Evolutionary conservation across 2,888 invertebrate species (phyloP).

Genomic region (Palloptera scutellata): DNA sequence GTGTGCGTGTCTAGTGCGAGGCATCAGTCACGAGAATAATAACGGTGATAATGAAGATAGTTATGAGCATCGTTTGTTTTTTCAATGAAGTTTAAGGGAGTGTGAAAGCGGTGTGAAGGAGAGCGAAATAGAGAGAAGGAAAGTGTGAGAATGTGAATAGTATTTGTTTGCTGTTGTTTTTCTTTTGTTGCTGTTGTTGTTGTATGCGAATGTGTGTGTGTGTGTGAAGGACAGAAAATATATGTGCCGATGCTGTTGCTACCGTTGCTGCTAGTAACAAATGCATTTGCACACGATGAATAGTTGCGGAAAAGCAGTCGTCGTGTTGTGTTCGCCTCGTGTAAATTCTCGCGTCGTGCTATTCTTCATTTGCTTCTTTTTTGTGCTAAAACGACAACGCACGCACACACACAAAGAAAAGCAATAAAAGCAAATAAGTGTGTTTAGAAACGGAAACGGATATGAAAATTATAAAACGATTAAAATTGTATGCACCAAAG

Average conservation of each 20-base stretch:
- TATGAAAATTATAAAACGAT: not conserved
- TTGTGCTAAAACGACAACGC: no score
- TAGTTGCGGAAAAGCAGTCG: no score
- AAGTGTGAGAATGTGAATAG: not conserved
- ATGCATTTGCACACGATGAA: no score
- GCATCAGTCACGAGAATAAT: no score
- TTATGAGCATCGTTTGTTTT: no score
- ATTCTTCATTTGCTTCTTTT: no score
- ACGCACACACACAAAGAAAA: slow-evolving; percentile 34
- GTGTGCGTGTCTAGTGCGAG: no score
- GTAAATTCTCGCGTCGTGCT: no score
- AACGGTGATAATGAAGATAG: no score
- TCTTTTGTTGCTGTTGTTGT: not conserved
- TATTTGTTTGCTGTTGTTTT: no score
- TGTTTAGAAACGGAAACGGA: slow-evolving; percentile 5
- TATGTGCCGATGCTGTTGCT: not conserved
- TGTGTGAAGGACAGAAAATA: not conserved
- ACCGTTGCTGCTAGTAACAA: not conserved
- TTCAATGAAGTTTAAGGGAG: not conserved
- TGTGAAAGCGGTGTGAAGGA: not conserved
- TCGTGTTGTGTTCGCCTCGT: no score
- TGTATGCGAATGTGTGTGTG: not conserved
- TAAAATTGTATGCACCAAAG: not conserved
- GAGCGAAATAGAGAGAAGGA: not conserved
- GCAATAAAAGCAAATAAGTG: slow-evolving; percentile 26